Evolutionary conservation across 2,888 invertebrate species (phyloP), one percentile per base, ranked within the genome.

Genomic region (Oxytorus armatus): DNA sequence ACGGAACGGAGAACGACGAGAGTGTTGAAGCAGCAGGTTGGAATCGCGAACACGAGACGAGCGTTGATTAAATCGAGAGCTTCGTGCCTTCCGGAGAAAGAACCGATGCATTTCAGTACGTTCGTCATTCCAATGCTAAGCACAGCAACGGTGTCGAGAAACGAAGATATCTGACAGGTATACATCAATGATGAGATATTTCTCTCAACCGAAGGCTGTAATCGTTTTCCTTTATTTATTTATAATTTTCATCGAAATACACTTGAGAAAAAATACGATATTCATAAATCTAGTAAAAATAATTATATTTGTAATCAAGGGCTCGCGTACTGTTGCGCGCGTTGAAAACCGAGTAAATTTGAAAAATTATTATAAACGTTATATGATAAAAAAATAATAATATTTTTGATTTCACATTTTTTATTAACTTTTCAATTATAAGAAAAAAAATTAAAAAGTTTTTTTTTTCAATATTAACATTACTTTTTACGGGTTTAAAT

Each of bases 151-250:
- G 73, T 68, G 21, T 63, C 49, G 77, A 65, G 77, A 59, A 77
- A 77, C 80, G 80, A 80, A 69, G 77, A 77, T 73, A 80, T 80
- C 80, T 80, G 80, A 80, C 80, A 80, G 80, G 80, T 80, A 29
- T 29, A 80, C 61, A 80, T 55, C 47, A 55, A 74, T 55, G 51
- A 72, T 42, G 77, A 77, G 68, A 29, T n/a, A 80, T 80, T 80
- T 57, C 57, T 47, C 10, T n/a, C n/a, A n/a, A 10, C 7, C 23
- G 21, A 33, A 63, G 63, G 42, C n/a, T n/a, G n/a, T n/a, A 14
- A 25, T 25, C 29, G 25, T 42, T 21, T 49, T 11, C 11, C 36
- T 49, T 25, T 23, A 18, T 11, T 18, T 1, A 11, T 66, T n/a
- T 51, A n/a, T 14, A 39, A 18, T 65, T 3, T 10, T 7, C 8